phyloP scores from a whole-genome alignment of 2,113 vertebrate genomes.

The Periophthalmus modestus region DNA sequence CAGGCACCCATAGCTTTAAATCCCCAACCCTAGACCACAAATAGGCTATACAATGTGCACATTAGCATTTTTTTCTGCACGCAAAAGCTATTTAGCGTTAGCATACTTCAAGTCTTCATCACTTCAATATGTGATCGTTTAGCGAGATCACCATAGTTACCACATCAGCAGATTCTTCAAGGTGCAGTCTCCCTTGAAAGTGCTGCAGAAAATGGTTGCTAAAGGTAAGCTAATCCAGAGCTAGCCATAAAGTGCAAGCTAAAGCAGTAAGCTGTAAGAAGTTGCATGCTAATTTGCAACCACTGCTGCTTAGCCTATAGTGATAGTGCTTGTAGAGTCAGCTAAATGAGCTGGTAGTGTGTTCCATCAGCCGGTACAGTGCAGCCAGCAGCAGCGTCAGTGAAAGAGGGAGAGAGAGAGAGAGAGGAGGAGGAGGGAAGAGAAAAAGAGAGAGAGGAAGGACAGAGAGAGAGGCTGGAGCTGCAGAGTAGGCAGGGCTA shows the following conservation, averaged over 20 bases:
- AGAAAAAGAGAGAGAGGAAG: not conserved
- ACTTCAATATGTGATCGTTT: constrained; percentile 17
- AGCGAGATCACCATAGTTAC: constrained; percentile 34
- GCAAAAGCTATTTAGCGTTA: constrained; percentile 17
- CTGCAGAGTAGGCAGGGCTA: constrained; percentile 67
- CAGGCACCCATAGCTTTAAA: not conserved
- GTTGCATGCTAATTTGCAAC: constrained; percentile 20
- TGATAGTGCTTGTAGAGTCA: constrained; percentile 41
- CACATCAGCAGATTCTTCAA: constrained; percentile 39
- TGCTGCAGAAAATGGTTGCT: constrained; percentile 42
- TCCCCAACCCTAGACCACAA: not conserved
- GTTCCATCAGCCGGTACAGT: constrained; percentile 34
- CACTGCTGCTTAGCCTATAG: constrained; percentile 13
- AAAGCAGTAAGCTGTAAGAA: not conserved
- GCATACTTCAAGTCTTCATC: not conserved
- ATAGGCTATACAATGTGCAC: constrained; percentile 1
- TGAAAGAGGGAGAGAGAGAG: not conserved
- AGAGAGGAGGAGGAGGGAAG: not conserved
- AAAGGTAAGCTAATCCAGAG: constrained; percentile 30
- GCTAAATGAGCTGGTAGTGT: constrained; percentile 54
- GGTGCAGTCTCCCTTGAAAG: constrained; percentile 37
- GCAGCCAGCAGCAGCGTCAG: constrained; percentile 50
- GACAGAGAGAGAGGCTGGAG: constrained; percentile 6
- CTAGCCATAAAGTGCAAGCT: not conserved
- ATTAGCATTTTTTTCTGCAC: constrained; percentile 5